Evolutionary conservation across 2,797 vertebrate genomes (phyloP), one percentile per base, ranked within the genome.

Genomic region (Scolopax rusticola): DNA sequence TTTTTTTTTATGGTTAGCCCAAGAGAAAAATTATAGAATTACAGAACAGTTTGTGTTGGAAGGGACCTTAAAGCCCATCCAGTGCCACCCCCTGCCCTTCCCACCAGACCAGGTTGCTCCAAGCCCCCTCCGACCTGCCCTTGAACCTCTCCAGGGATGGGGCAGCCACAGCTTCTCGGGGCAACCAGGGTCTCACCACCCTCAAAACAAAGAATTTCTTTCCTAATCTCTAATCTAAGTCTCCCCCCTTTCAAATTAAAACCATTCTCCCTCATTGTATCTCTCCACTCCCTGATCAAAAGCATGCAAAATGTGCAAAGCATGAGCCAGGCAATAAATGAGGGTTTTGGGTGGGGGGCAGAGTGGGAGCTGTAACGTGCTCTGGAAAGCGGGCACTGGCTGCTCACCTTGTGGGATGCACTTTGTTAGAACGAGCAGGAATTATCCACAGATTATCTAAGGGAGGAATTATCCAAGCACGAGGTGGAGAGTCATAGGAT

Each of bases 281-380:
- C 9, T 3, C 56, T 57, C n/a, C 9, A 15, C 56, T 33, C 51
- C 51, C 15, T 23, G 21, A 59, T 15, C 17, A 18, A 28, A 36
- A 36, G 30, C 10, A 14, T 57, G 21, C 21, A 61, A 47, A 71
- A 67, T 1, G 15, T 14, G 13, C 61, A 63, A 74, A 70, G 61
- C 25, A 25, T 2, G 43, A 30, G 30, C 30, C 12, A 12, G 30
- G 25, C 20, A 21, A 30, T 8, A 1, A 3, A 9, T 1, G 19
- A 8, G 4, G 12, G 14, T 25, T 54, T 81, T 27, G 7, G 30
- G 14, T 6, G 41, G 50, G 74, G 84, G 61, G 54, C 15, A 28
- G 54, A 27, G 30, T 9, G 20, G 57, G 50, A 69, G n/a, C 2
- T 50, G 30, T 6, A 12, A 47, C 7, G 41, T 8, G 2, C 21